Base-by-base conservation (phyloP, 2,113 vertebrate genomes). In the Erythrocercus mccallii region DNA sequence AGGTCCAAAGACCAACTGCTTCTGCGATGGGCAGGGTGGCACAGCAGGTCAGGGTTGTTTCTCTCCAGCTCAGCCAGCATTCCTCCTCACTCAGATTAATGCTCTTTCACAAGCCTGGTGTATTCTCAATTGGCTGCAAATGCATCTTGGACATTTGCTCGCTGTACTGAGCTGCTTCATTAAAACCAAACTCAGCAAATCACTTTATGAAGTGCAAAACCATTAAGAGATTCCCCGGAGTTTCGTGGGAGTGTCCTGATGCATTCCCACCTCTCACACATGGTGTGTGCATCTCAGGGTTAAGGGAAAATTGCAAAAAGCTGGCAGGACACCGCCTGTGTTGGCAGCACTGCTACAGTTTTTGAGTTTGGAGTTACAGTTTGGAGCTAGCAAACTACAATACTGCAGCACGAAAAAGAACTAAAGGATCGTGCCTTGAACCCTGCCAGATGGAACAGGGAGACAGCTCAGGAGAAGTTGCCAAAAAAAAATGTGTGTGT, bases 361-460 rank as follows among this genome's bases (percentile, higher is more conserved):
- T 81, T 65, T 53, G 79, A 45, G 72, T 56, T 61, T 57, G 23
- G 58, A 91, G 66, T 69, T 91, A 62, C 87, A 61, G 91, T n/a
- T 72, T 72, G 25, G 58, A 85, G 50, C 57, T 93, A 77, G 58
- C 21, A 72, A 89, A 69, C 54, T 73, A 37, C 54, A 87, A 86
- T 62, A 70, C 9, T 4, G 58, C 35, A 50, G 27, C 44, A 81
- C 0, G 4, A 42, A 35, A 24, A 51, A 58, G 38, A 19, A 24
- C 4, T 19, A 45, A 76, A 61, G 14, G 53, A 65, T 54, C 30
- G 2, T 64, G 81, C 51, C 47, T 86, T 91, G 90, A 92, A 92
- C 79, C 37, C 47, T 81, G 71, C 47, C 87, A 95, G 93, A 95
- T 90, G 87, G 92, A 85, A 90, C 28, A 66, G 27, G 47, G 64